These are phyloP conservation scores for Endotricha flammealis DNA, from an alignment of 2,888 invertebrate genomes.

Conservation along the genomic window DNA sequence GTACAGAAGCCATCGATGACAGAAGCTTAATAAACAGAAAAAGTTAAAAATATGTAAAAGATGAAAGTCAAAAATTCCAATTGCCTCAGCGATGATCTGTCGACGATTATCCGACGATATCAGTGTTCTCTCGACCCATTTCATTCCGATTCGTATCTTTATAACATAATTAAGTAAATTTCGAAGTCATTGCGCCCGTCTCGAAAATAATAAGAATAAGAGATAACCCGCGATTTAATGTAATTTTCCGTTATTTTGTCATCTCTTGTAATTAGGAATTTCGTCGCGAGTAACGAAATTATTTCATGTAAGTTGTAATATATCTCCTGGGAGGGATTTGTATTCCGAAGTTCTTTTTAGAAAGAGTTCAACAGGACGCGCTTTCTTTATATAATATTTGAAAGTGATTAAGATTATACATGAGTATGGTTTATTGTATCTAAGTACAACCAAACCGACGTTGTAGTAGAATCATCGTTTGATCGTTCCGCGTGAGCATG, in stretches of 20 bases:
- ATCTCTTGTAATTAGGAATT: slow-evolving; percentile 49
- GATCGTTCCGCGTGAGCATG: too few relatives aligned
- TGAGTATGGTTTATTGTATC: too few relatives aligned
- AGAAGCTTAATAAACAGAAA: too few relatives aligned
- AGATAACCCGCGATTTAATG: slow-evolving; percentile 56
- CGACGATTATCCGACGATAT: slow-evolving; percentile 38
- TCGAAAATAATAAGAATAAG: slow-evolving; percentile 56
- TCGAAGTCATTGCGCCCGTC: slow-evolving; percentile 52
- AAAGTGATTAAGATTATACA: too few relatives aligned
- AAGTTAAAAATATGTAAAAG: too few relatives aligned
- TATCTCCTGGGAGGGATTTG: slow-evolving; percentile 29
- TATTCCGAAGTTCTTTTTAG: slow-evolving; percentile 27
- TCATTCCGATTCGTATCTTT: slow-evolving; percentile 60
- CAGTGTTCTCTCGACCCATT: slow-evolving; percentile 34
- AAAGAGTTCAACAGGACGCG: slow-evolving; percentile 29
- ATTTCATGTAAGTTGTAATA: slow-evolving; percentile 37
- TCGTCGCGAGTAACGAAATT: slow-evolving; percentile 37
- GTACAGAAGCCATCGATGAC: too few relatives aligned
- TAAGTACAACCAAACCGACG: too few relatives aligned
- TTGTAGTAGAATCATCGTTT: too few relatives aligned
- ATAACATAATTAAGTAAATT: slow-evolving; percentile 66
- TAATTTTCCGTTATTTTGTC: slow-evolving; percentile 50
- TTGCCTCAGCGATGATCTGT: slow-evolving; percentile 27
- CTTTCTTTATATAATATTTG: too few relatives aligned
- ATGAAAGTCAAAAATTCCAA: too few relatives aligned